Evolutionary conservation across 2,888 invertebrate species (phyloP), one percentile per base, ranked within the genome.

Genomic region (Drosophila prolongata): DNA sequence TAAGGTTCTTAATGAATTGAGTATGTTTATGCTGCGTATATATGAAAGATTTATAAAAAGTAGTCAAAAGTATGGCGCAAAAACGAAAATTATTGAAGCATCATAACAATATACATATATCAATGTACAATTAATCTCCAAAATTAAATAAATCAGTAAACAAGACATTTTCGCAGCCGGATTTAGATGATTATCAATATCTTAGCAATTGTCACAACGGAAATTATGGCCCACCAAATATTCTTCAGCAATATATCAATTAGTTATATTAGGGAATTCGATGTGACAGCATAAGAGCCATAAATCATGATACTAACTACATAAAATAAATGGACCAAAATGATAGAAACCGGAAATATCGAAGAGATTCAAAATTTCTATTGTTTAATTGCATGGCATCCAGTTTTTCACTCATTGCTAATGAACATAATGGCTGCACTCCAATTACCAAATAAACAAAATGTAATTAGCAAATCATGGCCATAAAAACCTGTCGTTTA

Each of bases 401-500:
- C 14, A 38, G 13, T 38, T 54, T 65, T 65, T 65, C 38, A 24
- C 38, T 24, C 38, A 40, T 6, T 19, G 34, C 61, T 24, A 19
- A 61, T 61, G 35, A 61, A 61, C 44, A 24, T 40, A 40, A 60
- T 53, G 46, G 60, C 47, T 14, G 19, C 34, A 47, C 46, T 40
- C 38, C 52, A 50, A 59, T 59, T 69, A 69, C 38, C 57, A 68
- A 67, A 50, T 57, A 66, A 69, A 54, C 37, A 65, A 66, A 66
- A 38, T 66, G 54, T 46, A 55, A 65, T 65, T 66, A 66, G 54
- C 54, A 54, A 65, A 38, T 66, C 44, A 54, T 53, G 52, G 13
- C 30, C 37, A 38, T 59, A 59, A 61, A 64, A 65, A 65, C 27
- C 19, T 44, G 27, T 37, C 16, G 11, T 14, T 44, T 30, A 30